Base-by-base conservation (phyloP, 2,888 invertebrate species). In the Eupithecia centaureata region DNA sequence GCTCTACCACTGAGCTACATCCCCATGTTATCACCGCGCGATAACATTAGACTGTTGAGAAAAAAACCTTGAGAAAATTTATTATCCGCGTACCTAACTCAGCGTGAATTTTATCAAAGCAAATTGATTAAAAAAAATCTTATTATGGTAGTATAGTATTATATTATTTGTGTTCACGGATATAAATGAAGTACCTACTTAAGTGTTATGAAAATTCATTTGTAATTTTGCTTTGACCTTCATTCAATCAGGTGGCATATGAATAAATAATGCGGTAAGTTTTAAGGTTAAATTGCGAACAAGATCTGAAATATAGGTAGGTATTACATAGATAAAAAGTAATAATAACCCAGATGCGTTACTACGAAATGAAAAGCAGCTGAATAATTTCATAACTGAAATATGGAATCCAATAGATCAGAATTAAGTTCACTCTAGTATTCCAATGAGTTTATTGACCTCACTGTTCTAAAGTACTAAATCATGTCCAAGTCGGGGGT, bases 1-100 rank as follows among this genome's bases (percentile, higher is more conserved):
- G 97, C 97, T 97, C 97, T 97, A 97, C 97, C 97, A 97, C 97
- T 97, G 97, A 97, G 97, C 97, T 97, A 97, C 97, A 97, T 97
- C 97, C 95, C 95, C 94, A n/a, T n/a, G 8, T 1, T 10, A 8
- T 2, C 5, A 56, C 0, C 0, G 0, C 18, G 15, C 30, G 15
- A 30, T 56, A 56, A 56, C 8, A 30, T n/a, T n/a, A 56, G n/a
- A 8, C 28, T 28, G 54, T 30, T 30, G 2, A 28, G 7, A 28
- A 2, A 25, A 27, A 15, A 28, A 12, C 47, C 54, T n/a, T 15
- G 15, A 56, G 27, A n/a, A 52, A 52, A 52, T 52, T 5, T 5
- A 0, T 52, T 27, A 27, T 52, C 27, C 5, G 10, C 10, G 33
- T 12, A 5, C 52, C 10, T 25, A 25, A 42, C 10, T 10, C 3